These are phyloP conservation scores for Lepidurus arcticus DNA, from an alignment of 1,140 invertebrate species.

Conservation along the genomic window DNA sequence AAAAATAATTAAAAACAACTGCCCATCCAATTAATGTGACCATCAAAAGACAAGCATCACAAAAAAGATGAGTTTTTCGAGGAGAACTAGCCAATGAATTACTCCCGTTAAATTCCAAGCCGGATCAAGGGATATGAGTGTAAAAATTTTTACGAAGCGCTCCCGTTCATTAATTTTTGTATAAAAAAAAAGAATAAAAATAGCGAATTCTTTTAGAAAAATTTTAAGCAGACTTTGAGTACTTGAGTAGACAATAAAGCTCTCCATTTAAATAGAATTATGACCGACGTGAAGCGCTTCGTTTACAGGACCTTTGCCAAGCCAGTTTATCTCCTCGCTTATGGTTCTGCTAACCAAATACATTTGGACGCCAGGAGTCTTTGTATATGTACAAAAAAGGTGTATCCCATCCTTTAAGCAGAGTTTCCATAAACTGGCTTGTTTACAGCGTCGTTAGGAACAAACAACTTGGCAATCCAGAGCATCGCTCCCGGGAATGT, in stretches of 20 bases:
- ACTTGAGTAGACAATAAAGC: neutral
- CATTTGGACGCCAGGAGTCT: neutral
- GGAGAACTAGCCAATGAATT: neutral
- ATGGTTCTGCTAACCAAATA: neutral
- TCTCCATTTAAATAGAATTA: neutral
- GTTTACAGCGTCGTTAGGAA: neutral
- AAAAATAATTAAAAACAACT: neutral
- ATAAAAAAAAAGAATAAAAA: neutral
- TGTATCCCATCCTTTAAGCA: neutral
- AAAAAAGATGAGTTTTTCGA: neutral
- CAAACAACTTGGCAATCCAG: neutral
- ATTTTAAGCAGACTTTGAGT: neutral
- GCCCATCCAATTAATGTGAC: neutral
- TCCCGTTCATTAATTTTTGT: neutral
- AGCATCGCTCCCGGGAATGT: neutral
- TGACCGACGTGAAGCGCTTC: neutral
- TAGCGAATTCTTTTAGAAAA: neutral
- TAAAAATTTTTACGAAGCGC: neutral
- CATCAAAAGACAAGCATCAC: neutral
- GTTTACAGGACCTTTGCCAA: conserved; percentile 11
- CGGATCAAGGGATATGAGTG: neutral
- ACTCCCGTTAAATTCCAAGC: neutral
- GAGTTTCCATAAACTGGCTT: neutral
- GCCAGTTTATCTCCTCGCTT: neutral
- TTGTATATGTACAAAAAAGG: neutral